Conservation (phyloP, 2,888 invertebrate species). For the Agrotis clavis region DNA sequence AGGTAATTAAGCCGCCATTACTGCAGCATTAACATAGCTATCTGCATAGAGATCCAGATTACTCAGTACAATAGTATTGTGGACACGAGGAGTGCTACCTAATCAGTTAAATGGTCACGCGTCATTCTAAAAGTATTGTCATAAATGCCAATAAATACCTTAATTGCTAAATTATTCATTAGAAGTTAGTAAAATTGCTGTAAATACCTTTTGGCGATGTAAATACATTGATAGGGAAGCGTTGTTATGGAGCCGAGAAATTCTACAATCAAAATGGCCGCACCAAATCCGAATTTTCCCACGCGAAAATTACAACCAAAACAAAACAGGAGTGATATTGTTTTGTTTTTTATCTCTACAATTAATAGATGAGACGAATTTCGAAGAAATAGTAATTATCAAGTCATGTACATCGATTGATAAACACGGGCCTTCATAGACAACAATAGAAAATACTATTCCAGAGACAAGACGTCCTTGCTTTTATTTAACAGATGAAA, state of each 20-base stretch:
- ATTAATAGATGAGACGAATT: slow-evolving; percentile 9
- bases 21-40: slow-evolving; percentile 72
- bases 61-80: slow-evolving; percentile 50
- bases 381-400: slow-evolving; percentile 16
- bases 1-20: slow-evolving; percentile 75
- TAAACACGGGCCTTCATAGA: slow-evolving; percentile 1
- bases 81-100: slow-evolving; percentile 31
- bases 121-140: slow-evolving; percentile 7
- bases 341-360: not conserved
- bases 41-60: slow-evolving; percentile 72
- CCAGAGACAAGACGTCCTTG: slow-evolving; percentile 3
- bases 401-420: not conserved
- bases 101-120: slow-evolving; percentile 31
- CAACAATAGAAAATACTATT: slow-evolving; percentile 9
- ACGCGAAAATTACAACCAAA: too few species aligned
- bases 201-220: too few species aligned
- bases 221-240: too few species aligned
- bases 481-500: slow-evolving; percentile 15
- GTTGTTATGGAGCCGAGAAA: too few species aligned
- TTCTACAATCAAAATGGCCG: too few species aligned
- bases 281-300: too few species aligned
- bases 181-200: not conserved
- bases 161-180: slow-evolving; percentile 13
- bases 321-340: not conserved
- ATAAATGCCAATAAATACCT: slow-evolving; percentile 1